A percentile compares a stretch with the other conserved stretches of the same genome.
Evolutionary conservation across 2,113 vertebrate genomes (phyloP).

Genomic region (Phainopepla nitens): DNA sequence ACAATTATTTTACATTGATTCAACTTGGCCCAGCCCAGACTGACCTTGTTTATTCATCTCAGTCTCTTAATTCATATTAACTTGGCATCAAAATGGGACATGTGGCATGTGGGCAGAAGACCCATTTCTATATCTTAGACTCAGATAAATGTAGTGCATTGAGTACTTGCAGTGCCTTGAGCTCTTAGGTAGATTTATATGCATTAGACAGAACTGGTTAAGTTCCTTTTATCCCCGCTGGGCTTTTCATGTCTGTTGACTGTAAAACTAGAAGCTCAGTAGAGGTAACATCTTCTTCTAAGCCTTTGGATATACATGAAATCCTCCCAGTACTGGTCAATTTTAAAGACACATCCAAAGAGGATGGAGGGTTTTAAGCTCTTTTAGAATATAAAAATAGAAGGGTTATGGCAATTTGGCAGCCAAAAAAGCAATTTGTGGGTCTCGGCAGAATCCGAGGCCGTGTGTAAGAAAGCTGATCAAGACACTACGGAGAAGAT

Average conservation of each 20-base stretch:
- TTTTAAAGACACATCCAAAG: constrained; percentile 79
- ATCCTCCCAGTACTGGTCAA: constrained; percentile 77
- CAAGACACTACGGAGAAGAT: constrained; percentile 73
- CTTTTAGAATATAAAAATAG: constrained; percentile 80
- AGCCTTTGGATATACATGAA: constrained; percentile 77
- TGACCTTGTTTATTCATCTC: constrained; percentile 79
- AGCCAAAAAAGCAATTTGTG: constrained; percentile 72
- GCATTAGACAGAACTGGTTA: constrained; percentile 78
- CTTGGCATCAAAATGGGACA: constrained; percentile 68
- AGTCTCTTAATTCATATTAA: constrained; percentile 72
- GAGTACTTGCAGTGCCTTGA: constrained; percentile 71
- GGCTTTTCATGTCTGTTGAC: constrained; percentile 78
- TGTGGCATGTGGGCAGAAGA: constrained; percentile 70
- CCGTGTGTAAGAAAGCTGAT: constrained; percentile 75
- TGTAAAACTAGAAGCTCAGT: constrained; percentile 77
- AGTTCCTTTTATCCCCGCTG: constrained; percentile 79
- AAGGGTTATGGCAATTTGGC: constrained; percentile 79
- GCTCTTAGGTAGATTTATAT: constrained; percentile 83
- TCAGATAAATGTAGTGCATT: constrained; percentile 59
- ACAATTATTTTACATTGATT: constrained; percentile 73
- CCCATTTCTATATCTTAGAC: constrained; percentile 71
- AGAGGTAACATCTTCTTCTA: constrained; percentile 72
- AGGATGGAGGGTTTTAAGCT: constrained; percentile 77
- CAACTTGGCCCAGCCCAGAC: constrained; percentile 69
- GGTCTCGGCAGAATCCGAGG: constrained; percentile 65